Percentiles rank a stretch among this genome's conserved stretches.
Conservation (phyloP, 2,888 invertebrate genomes). For the Erpobdella octoculata region DNA sequence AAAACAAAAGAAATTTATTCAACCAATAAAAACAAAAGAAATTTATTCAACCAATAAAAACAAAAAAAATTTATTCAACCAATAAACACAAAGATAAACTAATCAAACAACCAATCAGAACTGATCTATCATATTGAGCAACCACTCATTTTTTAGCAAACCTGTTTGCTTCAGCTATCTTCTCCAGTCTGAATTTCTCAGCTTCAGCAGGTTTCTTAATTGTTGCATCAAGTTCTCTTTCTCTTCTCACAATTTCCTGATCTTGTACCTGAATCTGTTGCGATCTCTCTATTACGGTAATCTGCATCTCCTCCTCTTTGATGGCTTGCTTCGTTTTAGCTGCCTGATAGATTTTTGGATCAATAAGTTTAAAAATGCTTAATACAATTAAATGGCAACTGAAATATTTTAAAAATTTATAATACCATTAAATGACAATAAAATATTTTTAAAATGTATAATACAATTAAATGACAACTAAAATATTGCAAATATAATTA, state of each 20-base stretch:
- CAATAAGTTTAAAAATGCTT: no score
- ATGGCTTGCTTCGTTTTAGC: constrained; percentile 70
- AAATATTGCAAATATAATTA: no score
- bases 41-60: background rate
- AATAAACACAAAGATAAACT: background rate
- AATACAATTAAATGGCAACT: no score
- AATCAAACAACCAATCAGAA: background rate
- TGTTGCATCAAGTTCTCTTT: constrained; percentile 84
- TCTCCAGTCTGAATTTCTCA: constrained; percentile 80
- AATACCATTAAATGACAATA: no score
- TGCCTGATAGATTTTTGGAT: constrained; percentile 47
- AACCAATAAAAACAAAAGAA: background rate
- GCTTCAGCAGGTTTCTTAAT: constrained; percentile 89
- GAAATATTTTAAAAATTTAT: no score
- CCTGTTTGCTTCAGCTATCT: constrained; percentile 84
- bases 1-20: background rate
- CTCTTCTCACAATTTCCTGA: constrained; percentile 84
- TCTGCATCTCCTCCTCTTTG: constrained; percentile 79
- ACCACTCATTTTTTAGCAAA: constrained; percentile 31
- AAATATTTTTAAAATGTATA: no score
- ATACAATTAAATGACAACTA: no score
- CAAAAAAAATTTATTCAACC: background rate
- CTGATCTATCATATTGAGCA: background rate
- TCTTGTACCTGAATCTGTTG: constrained; percentile 89
- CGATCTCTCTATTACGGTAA: constrained; percentile 72